A percentile compares a stretch with the other conserved stretches of the same genome.
These are phyloP conservation scores for Fabriciana adippe DNA, from an alignment of 2,888 invertebrate species.

Conservation along the genomic window DNA sequence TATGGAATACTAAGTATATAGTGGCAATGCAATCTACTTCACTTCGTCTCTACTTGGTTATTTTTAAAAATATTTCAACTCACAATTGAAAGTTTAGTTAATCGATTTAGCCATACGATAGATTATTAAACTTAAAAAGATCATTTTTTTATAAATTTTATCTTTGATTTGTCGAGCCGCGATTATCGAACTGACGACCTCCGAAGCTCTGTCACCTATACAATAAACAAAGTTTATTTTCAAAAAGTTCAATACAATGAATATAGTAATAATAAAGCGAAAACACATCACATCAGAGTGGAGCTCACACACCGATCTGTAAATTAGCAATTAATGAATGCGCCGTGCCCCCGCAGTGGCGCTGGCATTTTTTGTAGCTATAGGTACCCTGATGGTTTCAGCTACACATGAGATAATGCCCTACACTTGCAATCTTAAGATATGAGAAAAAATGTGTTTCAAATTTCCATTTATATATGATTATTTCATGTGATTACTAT, in stretches of 20 bases:
- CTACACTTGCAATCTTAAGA: conserved; percentile 36
- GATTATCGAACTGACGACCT: background rate
- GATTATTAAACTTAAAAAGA: background rate
- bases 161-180: background rate
- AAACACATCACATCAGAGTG: conserved; percentile 32
- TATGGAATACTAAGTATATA: no score
- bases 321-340: conserved; percentile 79
- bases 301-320: conserved; percentile 66
- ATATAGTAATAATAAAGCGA: background rate
- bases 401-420: conserved; percentile 27
- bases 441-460: conserved; percentile 13
- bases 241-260: conserved; percentile 6
- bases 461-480: background rate
- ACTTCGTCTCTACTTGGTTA: no score
- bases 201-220: background rate
- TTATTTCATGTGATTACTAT: background rate
- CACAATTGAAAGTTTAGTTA: no score
- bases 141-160: background rate
- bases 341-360: conserved; percentile 47
- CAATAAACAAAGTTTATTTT: background rate
- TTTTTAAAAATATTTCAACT: no score
- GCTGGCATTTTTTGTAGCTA: conserved; percentile 43
- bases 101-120: background rate
- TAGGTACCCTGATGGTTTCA: conserved; percentile 44
- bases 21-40: no score